Evolutionary conservation across 2,113 vertebrate genomes (phyloP), one percentile per base, ranked within the genome.

Genomic region (Herpailurus yagouaroundi): DNA sequence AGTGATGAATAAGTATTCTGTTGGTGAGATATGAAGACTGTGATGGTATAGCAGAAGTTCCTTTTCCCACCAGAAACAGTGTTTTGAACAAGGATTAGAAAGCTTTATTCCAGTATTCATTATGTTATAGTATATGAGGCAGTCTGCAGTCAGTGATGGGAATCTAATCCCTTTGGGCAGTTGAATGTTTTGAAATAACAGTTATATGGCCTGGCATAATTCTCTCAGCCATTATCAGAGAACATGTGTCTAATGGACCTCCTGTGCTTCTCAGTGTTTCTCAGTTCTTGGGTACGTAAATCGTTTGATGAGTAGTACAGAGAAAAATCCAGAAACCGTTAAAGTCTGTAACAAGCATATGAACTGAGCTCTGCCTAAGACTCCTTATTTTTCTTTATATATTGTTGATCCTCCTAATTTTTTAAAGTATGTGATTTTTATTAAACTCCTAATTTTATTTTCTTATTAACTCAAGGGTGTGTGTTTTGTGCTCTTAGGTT

Each of bases 111-210:
- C 38, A 89, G 29, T 89, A 57, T 83, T 83, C 25, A 48, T 57
- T 71, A 38, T 48, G 13, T 89, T 89, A 63, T 23, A 50, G 50
- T 63, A 5, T 60, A 48, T 50, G 45, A 12, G 29, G 57, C 27
- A 57, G 57, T 69, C 68, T 3, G 31, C n/a, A 55, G 33, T 36
- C 12, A 84, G 8, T 84, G 52, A 55, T 31, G 77, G 63, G 76
- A 33, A 83, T 52, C 55, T 69, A 27, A 23, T 18, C 16, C 41
- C n/a, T 91, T 88, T 92, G 71, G 48, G 79, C 36, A 77, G 63
- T n/a, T 71, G 45, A 84, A 80, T 41, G 36, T 88, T 79, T 64
- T 87, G 77, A 97, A 96, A 69, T 84, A 77, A 87, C 18, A 90
- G 60, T 38, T 89, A 16, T 66, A 66, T 50, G 68, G 50, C 13